Percentiles rank a stretch among this genome's conserved stretches.
phyloP scores from a whole-genome alignment of 2,113 vertebrate genomes.

The Probosciger aterrimus region DNA sequence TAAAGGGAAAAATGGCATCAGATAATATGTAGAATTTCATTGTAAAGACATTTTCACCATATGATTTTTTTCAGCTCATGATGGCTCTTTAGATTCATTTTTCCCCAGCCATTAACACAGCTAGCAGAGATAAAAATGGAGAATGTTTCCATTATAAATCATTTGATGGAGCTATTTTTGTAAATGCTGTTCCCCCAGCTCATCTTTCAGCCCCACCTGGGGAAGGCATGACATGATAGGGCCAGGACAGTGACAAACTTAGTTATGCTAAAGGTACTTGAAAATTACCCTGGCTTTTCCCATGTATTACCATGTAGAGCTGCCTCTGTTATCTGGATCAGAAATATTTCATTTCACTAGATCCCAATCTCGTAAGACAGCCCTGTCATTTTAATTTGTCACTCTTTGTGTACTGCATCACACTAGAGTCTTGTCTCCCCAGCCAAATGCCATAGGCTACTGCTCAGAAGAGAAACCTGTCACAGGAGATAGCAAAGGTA shows the following conservation, averaged over 20 bases:
- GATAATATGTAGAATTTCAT: not conserved
- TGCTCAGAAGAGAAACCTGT: conserved; percentile 56
- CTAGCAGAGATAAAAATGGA: not conserved
- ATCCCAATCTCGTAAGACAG: conserved; percentile 77
- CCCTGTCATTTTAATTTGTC: conserved; percentile 82
- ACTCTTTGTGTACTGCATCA: conserved; percentile 61
- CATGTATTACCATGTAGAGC: conserved; percentile 48
- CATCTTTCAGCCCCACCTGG: not conserved
- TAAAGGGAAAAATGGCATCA: not conserved
- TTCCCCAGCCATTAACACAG: not conserved
- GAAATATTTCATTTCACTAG: conserved; percentile 74
- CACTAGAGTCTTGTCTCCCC: conserved; percentile 58
- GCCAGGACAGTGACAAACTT: conserved; percentile 57
- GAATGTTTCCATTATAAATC: not conserved
- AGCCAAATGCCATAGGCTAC: conserved; percentile 72
- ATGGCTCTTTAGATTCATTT: conserved; percentile 13
- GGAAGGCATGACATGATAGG: not conserved
- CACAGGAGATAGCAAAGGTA: conserved; percentile 64
- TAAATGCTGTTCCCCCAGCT: not conserved
- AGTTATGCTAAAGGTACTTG: conserved; percentile 54
- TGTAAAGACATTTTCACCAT: not conserved
- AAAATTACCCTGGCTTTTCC: conserved; percentile 57
- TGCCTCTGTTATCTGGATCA: conserved; percentile 68
- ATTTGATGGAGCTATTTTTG: conserved; percentile 15
- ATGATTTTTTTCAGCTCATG: not conserved